Evolutionary conservation across 92 coral and sea anemone genomes (phyloP).

Genomic region (Pocillopora meandrina): DNA sequence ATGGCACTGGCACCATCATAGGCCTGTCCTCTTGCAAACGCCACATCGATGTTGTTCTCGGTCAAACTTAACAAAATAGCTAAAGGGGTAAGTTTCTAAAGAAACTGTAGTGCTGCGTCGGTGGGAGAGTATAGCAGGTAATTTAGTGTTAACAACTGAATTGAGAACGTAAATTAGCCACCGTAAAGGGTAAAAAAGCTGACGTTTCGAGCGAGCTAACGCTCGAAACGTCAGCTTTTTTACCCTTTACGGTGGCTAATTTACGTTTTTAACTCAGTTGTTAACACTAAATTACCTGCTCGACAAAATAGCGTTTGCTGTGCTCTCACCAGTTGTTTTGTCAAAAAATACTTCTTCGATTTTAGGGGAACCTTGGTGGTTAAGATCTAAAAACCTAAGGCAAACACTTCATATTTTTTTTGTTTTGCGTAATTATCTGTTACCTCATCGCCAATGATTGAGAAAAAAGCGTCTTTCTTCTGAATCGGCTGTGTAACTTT

Average conservation of each 20-base stretch:
- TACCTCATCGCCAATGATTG: conserved; percentile 49
- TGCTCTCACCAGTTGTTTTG: conserved; percentile 26
- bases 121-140: too few species aligned
- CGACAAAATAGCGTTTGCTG: conserved; percentile 10
- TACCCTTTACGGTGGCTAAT: too few species aligned
- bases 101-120: too few species aligned
- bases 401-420: conserved; percentile 34
- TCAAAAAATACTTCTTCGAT: conserved; percentile 37
- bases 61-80: conserved; percentile 12
- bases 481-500: conserved; percentile 33
- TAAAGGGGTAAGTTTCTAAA: too few species aligned
- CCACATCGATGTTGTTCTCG: conserved; percentile 24
- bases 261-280: too few species aligned
- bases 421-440: conserved; percentile 36
- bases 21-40: conserved; percentile 26
- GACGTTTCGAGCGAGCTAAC: too few species aligned
- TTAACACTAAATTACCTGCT: too few species aligned
- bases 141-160: too few species aligned
- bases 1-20: conserved; percentile 43
- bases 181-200: too few species aligned
- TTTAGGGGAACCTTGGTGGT: conserved; percentile 29
- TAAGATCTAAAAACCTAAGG: conserved; percentile 30
- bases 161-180: too few species aligned
- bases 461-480: conserved; percentile 24
- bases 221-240: too few species aligned